Conservation (phyloP, 2,888 invertebrate species). For the Parnassius orleans region DNA sequence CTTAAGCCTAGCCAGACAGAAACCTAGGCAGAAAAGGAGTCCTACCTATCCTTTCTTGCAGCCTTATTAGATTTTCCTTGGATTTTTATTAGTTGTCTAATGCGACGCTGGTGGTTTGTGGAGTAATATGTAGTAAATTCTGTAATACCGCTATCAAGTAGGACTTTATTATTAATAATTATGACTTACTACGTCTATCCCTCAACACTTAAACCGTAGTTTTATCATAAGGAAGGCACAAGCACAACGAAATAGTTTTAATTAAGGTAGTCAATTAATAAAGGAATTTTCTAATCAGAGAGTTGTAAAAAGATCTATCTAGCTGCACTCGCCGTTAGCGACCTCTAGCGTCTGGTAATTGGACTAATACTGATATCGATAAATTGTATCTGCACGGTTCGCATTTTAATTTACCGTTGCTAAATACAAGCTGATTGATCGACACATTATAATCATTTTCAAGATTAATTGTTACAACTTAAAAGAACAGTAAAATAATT, state of each 20-base stretch:
- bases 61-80: no score
- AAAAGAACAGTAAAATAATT: no score
- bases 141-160: no score
- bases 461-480: no score
- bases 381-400: conserved; percentile 16
- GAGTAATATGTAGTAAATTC: no score
- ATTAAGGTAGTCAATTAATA: conserved; percentile 71
- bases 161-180: not conserved
- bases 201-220: conserved; percentile 1
- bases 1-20: no score
- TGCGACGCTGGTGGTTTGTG: no score
- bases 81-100: no score
- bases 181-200: not conserved
- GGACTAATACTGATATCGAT: conserved; percentile 50
- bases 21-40: no score
- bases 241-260: conserved; percentile 50
- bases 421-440: conserved; percentile 15
- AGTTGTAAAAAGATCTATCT: conserved; percentile 77
- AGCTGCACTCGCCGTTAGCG: conserved; percentile 48
- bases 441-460: not conserved
- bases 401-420: conserved; percentile 19
- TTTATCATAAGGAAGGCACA: conserved; percentile 10
- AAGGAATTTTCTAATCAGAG: conserved; percentile 76
- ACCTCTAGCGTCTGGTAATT: conserved; percentile 54
- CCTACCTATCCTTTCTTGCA: no score